phyloP scores from a whole-genome alignment of 2,797 vertebrate genomes.

The Phrynocephalus vlangalii region DNA sequence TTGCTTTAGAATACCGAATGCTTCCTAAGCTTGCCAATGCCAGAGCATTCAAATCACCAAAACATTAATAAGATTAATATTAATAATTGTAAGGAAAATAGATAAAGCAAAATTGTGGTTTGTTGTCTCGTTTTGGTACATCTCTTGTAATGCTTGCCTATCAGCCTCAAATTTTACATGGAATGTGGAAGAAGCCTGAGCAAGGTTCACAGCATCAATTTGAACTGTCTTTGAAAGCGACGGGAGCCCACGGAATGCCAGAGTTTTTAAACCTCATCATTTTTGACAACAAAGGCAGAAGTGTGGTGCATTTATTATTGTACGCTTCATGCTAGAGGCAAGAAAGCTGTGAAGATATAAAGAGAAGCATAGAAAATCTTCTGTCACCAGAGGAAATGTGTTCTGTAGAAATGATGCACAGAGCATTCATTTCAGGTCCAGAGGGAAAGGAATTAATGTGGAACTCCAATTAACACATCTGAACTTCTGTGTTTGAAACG shows the following conservation, averaged over 20 bases:
- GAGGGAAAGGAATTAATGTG: background rate
- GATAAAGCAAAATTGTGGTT: background rate
- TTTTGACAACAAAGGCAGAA: conserved; percentile 20
- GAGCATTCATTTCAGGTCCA: conserved; percentile 8
- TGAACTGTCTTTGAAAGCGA: background rate
- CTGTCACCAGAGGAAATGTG: conserved; percentile 27
- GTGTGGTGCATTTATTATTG: background rate
- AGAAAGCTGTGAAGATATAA: conserved; percentile 41
- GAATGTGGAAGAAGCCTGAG: background rate
- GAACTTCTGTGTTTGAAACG: conserved; percentile 30
- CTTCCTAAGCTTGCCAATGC: background rate
- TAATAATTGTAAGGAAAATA: background rate
- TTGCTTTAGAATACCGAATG: background rate
- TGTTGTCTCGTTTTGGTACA: background rate
- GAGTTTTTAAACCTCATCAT: background rate
- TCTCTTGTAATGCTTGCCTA: background rate
- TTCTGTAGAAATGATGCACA: conserved; percentile 33
- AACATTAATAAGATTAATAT: background rate
- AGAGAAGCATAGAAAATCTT: conserved; percentile 15
- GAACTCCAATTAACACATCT: conserved; percentile 50
- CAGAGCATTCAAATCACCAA: background rate
- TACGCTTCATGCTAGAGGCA: conserved; percentile 9
- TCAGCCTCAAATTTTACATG: background rate
- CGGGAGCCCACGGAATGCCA: background rate
- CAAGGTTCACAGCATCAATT: background rate